Evolutionary conservation across 1,140 invertebrate species (phyloP).

Genomic region (Zaprionus ornatus): DNA sequence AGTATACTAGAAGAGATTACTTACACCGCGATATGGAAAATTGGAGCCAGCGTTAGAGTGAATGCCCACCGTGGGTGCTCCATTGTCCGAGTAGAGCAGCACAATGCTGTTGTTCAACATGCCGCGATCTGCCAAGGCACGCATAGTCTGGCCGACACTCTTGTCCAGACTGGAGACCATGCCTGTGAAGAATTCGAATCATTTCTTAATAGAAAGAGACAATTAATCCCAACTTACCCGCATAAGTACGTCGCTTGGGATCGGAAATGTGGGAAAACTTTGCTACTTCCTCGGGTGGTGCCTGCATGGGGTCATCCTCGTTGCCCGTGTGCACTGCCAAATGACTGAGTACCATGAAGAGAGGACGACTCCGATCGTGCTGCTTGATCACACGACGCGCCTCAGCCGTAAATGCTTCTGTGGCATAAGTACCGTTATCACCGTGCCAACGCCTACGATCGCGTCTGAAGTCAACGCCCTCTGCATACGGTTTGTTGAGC

Average conservation of each 20-base stretch:
- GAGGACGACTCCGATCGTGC: conserved; percentile 87
- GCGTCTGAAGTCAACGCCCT: conserved; percentile 88
- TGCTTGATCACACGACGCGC: conserved; percentile 88
- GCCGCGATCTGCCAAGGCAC: conserved; percentile 87
- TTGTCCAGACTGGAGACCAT: conserved; percentile 95
- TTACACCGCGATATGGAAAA: conserved; percentile 92
- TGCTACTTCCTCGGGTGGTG: conserved; percentile 89
- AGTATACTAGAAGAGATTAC: conserved; percentile 15
- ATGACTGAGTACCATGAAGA: conserved; percentile 92
- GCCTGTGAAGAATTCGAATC: conserved; percentile 78
- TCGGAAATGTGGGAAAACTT: conserved; percentile 91
- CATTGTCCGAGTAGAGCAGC: conserved; percentile 90
- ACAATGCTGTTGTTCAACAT: conserved; percentile 91
- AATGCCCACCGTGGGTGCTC: conserved; percentile 89
- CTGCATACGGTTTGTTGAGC: conserved; percentile 70
- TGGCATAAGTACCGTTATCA: conserved; percentile 89
- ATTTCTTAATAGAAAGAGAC: background rate
- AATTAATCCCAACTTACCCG: conserved; percentile 85
- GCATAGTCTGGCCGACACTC: conserved; percentile 90
- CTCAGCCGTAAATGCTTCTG: conserved; percentile 90
- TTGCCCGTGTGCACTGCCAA: conserved; percentile 92
- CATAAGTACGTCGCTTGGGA: conserved; percentile 89
- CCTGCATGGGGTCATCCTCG: conserved; percentile 89
- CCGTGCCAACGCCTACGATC: conserved; percentile 86
- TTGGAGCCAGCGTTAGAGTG: conserved; percentile 93